phyloP scores from a whole-genome alignment of 2,888 invertebrate genomes.

The Drosophila rellima region DNA sequence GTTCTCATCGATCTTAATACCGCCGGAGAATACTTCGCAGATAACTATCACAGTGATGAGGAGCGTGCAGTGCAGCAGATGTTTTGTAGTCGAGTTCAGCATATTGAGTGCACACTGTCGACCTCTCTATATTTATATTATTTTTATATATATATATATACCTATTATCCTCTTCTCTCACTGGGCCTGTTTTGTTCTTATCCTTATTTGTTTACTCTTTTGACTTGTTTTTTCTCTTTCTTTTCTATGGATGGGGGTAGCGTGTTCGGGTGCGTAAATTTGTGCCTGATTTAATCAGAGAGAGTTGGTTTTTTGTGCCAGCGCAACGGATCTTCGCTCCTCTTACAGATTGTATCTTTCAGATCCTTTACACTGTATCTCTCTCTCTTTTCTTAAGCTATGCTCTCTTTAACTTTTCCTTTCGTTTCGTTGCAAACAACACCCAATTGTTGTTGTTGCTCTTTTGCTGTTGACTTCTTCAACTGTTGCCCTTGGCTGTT shows the following conservation, averaged over 20 bases:
- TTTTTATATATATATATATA: not conserved
- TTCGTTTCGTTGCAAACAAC: constrained; percentile 8
- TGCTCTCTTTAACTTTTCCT: not conserved
- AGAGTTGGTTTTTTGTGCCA: constrained; percentile 7
- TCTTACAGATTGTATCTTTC: constrained; percentile 13
- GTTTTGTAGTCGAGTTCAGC: constrained; percentile 88
- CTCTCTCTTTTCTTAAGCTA: not conserved
- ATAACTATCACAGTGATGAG: constrained; percentile 90
- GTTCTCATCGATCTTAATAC: constrained; percentile 88
- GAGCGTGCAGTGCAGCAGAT: constrained; percentile 92
- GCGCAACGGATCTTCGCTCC: constrained; percentile 19
- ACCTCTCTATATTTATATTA: not conserved
- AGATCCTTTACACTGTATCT: constrained; percentile 20
- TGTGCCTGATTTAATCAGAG: constrained; percentile 10
- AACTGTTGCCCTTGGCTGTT: constrained; percentile 51
- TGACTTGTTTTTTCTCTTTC: not conserved
- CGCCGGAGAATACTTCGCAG: constrained; percentile 90
- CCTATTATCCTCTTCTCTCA: not conserved
- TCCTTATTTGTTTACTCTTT: not conserved
- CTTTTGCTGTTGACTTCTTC: constrained; percentile 27
- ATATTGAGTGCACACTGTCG: constrained; percentile 43
- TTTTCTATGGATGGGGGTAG: not conserved
- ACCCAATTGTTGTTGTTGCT: not conserved
- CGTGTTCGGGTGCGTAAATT: constrained; percentile 8
- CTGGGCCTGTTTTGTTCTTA: constrained; percentile 6